These are phyloP conservation scores for Chelidonichthys spinosus DNA, from an alignment of 2,797 vertebrate species.

Conservation along the genomic window DNA sequence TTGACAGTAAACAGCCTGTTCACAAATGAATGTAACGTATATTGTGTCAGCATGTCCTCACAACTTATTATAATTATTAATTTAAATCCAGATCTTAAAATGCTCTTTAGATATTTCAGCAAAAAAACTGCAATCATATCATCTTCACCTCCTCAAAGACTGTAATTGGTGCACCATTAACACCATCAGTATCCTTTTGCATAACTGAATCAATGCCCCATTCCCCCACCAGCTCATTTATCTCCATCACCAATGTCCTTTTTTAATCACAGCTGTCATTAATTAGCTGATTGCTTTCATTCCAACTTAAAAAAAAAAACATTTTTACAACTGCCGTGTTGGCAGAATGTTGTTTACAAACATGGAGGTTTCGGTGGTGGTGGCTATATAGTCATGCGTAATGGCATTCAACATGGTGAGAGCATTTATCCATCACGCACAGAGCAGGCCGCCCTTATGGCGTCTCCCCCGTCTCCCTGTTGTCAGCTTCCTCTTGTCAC, in stretches of 20 bases:
- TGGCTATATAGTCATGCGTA: constrained; percentile 58
- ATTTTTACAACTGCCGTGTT: constrained; percentile 32
- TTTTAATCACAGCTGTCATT: constrained; percentile 34
- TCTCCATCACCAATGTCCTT: constrained; percentile 16
- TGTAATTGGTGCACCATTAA: constrained; percentile 20
- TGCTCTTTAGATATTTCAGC: neutral
- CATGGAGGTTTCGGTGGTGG: constrained; percentile 45
- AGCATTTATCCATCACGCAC: constrained; percentile 64
- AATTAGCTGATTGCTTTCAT: constrained; percentile 49
- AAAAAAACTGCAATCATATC: constrained; percentile 24
- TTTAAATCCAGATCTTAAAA: neutral
- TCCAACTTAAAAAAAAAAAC: no score
- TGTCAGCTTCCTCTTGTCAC: constrained; percentile 77
- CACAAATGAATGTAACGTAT: neutral
- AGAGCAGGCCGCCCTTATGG: constrained; percentile 35
- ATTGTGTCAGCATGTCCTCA: neutral
- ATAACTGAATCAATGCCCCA: constrained; percentile 18
- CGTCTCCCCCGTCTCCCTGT: constrained; percentile 58
- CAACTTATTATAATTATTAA: neutral
- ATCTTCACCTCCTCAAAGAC: constrained; percentile 21
- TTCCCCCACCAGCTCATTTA: constrained; percentile 25
- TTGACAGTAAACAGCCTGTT: neutral
- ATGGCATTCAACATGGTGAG: constrained; percentile 66
- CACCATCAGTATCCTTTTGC: constrained; percentile 16
- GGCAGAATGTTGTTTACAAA: constrained; percentile 63